Conservation (phyloP, 1,140 invertebrate genomes). For the Tetranychus urticae region DNA sequence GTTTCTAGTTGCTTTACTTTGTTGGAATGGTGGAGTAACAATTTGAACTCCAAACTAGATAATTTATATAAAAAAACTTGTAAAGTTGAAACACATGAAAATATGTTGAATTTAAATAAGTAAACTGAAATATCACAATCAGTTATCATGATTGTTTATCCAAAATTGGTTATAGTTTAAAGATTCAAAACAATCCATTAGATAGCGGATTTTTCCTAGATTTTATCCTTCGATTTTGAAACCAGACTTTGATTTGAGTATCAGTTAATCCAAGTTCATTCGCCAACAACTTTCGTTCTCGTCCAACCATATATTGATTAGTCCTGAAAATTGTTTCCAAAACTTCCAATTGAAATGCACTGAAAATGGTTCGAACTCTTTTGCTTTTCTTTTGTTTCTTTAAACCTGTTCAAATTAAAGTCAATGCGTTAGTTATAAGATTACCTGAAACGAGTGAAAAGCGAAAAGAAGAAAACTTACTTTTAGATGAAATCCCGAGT, state of each 20-base stretch:
- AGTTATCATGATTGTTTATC: not conserved
- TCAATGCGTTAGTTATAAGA: too few species aligned
- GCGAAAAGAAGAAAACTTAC: too few species aligned
- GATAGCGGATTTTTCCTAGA: not conserved
- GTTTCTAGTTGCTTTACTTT: too few species aligned
- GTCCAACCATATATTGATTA: constrained; percentile 88
- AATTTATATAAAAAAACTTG: not conserved
- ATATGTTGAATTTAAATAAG: not conserved
- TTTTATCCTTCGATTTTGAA: constrained; percentile 77
- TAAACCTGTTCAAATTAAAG: too few species aligned
- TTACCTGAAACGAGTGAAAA: too few species aligned
- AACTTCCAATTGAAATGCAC: constrained; percentile 67
- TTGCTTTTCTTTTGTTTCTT: constrained; percentile 24
- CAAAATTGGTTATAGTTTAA: not conserved
- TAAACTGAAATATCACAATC: not conserved
- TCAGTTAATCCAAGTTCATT: constrained; percentile 66
- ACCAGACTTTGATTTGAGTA: constrained; percentile 91
- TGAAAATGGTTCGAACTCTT: constrained; percentile 77
- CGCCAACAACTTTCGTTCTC: constrained; percentile 65
- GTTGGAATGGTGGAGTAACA: too few species aligned
- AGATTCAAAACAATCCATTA: not conserved
- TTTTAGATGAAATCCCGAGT: too few species aligned
- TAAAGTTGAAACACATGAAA: not conserved
- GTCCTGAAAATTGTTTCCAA: constrained; percentile 72
- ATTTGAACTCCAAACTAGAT: too few species aligned